Conservation (phyloP, 2,888 invertebrate genomes). For the Phragmatobia fuliginosa region DNA sequence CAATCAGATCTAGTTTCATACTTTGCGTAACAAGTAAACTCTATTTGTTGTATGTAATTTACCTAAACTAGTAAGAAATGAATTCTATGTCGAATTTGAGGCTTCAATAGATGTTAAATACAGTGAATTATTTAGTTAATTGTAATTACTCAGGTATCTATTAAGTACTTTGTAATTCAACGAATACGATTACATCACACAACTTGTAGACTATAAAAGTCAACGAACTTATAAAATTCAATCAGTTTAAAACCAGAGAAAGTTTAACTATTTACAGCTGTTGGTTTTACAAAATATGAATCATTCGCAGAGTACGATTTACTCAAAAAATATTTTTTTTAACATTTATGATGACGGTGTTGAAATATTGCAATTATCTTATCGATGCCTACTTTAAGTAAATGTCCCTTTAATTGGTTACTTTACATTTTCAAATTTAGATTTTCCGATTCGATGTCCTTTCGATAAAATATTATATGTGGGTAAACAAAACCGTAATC, state of each 20-base stretch:
- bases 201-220: constrained; percentile 24
- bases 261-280: constrained; percentile 35
- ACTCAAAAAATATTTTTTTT: not conserved
- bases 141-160: not conserved
- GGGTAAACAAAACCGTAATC: no score
- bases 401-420: not conserved
- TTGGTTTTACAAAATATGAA: constrained; percentile 13
- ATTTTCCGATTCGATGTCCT: not conserved
- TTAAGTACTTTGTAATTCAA: constrained; percentile 1
- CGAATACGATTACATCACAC: constrained; percentile 7
- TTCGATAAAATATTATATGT: no score
- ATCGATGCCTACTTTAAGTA: not conserved
- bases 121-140: not conserved
- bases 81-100: not conserved
- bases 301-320: not conserved
- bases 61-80: not conserved
- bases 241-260: constrained; percentile 40
- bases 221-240: constrained; percentile 45
- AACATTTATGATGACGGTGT: no score
- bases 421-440: not conserved
- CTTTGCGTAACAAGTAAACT: not conserved
- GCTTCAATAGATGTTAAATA: not conserved
- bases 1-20: no score
- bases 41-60: not conserved
- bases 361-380: not conserved